Conservation (phyloP, 1,140 invertebrate genomes). For the Trichogramma pretiosum region DNA sequence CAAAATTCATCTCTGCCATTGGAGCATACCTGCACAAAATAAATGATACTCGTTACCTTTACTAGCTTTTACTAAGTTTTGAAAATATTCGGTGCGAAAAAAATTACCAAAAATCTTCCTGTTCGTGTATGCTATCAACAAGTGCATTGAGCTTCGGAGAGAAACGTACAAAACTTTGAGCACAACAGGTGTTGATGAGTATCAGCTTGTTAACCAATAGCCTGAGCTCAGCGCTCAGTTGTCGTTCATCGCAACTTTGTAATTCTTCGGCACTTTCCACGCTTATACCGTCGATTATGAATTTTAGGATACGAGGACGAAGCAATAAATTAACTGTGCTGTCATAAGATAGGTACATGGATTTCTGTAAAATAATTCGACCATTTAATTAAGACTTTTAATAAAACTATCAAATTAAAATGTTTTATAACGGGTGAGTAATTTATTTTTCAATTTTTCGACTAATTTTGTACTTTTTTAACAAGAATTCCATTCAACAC, state of each 20-base stretch:
- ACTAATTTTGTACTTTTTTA: no score
- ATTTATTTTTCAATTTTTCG: no score
- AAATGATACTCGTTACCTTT: not conserved
- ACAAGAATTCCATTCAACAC: no score
- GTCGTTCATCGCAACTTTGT: conserved; percentile 38
- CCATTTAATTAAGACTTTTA: no score
- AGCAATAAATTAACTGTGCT: conserved; percentile 41
- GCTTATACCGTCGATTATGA: conserved; percentile 44
- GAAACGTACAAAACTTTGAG: conserved; percentile 39
- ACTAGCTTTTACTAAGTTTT: not conserved
- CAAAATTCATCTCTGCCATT: conserved; percentile 43
- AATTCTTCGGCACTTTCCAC: conserved; percentile 41
- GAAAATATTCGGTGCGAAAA: not conserved
- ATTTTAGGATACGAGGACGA: conserved; percentile 41
- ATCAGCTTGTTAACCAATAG: conserved; percentile 41
- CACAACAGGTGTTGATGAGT: conserved; percentile 40
- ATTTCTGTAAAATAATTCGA: conserved; percentile 32
- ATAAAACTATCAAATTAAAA: no score
- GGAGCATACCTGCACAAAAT: conserved; percentile 29
- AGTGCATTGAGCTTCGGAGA: conserved; percentile 38
- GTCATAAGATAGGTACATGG: conserved; percentile 41
- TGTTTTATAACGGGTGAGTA: no score
- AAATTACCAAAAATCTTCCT: conserved; percentile 36
- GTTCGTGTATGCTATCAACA: conserved; percentile 39
- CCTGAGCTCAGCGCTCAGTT: conserved; percentile 36